Base-by-base conservation (phyloP, 2,797 vertebrate genomes). In the Schizothorax lantsangensis region DNA sequence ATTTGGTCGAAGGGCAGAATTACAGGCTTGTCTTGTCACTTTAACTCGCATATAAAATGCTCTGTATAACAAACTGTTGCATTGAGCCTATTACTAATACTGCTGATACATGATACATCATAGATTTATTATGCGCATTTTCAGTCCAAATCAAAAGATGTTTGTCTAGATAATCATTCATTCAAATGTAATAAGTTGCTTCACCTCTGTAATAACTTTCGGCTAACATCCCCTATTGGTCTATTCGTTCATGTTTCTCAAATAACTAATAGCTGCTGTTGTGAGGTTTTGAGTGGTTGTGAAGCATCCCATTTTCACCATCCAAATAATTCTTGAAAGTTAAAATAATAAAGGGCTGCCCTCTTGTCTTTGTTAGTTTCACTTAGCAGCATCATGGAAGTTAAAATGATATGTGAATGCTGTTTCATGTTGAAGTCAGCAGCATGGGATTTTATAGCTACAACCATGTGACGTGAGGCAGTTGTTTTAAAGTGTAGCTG, bases 401-500 rank as follows among this genome's bases (percentile, higher is more conserved):
- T 30, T 30, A 15, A 64, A 64, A 15, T 30, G 11, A 64, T 15
- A 30, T 15, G 54, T 0, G 54, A n/a, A n/a, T 23, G 62, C 62
- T 26, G 59, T 57, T 59, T 59, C 3, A 9, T 59, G 23, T 11
- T 52, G 23, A 59, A 66, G 30, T 66, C 26, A 36, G 43, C 64
- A n/a, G 45, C 57, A 38, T 66, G 43, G 10, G 26, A 81, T 68
- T 57, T 59, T 79, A 38, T 21, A 59, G 2, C 54, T 43, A 59
- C 33, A 79, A 19, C 36, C 54, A 11, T 71, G 64, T 52, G 33
- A n/a, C 17, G 1, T 7, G 47, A 75, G 36, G 62, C 62, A 69
- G 59, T 57, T 78, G 75, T 71, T 64, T 80, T 64, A 81, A 80
- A 79, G 77, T 75, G 68, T 74, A 14, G 9, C 82, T 79, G 82